Percentiles rank a stretch among this genome's conserved stretches.
Conservation (phyloP, 2,113 vertebrate genomes). For the Xyliphius kryptos region DNA sequence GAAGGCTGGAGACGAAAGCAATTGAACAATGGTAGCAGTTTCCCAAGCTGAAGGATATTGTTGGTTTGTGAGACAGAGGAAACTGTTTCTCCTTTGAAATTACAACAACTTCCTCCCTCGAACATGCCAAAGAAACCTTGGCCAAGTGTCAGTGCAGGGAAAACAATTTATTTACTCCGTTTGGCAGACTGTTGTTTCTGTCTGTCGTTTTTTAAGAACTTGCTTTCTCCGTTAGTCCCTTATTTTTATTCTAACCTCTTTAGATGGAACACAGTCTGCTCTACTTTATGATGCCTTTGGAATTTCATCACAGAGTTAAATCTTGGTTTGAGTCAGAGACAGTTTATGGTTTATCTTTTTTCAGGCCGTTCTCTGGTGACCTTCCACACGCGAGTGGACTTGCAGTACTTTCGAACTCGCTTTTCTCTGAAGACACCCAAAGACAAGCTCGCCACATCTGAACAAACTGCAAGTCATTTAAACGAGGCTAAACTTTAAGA, state of each 20-base stretch:
- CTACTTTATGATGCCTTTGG: conserved; percentile 57
- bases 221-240: conserved; percentile 16
- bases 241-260: neutral
- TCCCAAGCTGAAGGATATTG: conserved; percentile 40
- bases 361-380: neutral
- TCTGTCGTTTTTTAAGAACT: neutral
- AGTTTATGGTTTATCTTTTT: no score
- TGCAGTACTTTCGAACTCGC: conserved; percentile 1
- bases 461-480: conserved; percentile 28
- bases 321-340: no score
- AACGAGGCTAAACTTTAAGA: conserved; percentile 37
- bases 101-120: conserved; percentile 48
- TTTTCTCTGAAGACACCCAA: conserved; percentile 39
- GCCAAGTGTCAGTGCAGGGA: conserved; percentile 33
- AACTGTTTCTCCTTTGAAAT: conserved; percentile 50
- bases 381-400: no score
- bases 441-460: conserved; percentile 42
- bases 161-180: conserved; percentile 44
- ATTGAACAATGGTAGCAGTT: conserved; percentile 47
- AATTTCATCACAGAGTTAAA: conserved; percentile 16
- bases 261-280: conserved; percentile 35
- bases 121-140: conserved; percentile 44
- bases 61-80: conserved; percentile 48
- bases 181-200: conserved; percentile 6
- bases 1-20: conserved; percentile 42